Percentiles rank a stretch among this genome's conserved stretches.
These are phyloP conservation scores for Cranoglanis bouderius DNA, from an alignment of 2,113 vertebrate genomes.

Conservation along the genomic window DNA sequence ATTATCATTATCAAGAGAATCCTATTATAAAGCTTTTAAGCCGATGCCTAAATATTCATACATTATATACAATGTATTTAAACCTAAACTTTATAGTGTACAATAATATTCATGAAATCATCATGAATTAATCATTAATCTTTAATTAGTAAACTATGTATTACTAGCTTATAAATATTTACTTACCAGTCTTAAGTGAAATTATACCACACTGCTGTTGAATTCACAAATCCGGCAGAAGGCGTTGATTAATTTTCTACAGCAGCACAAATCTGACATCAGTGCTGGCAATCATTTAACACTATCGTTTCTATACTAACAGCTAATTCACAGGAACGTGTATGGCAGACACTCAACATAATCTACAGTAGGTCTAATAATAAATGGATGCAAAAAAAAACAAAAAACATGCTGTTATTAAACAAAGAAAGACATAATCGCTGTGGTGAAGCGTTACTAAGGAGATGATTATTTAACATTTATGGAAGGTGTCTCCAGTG, in stretches of 20 bases:
- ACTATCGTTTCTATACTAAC: neutral
- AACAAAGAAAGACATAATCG: neutral
- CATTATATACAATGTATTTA: neutral
- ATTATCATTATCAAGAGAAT: neutral
- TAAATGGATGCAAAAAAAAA: neutral
- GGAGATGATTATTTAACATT: neutral
- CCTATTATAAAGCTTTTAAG: neutral
- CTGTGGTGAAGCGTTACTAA: neutral
- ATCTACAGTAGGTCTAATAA: neutral
- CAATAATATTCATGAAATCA: neutral
- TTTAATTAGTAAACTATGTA: neutral
- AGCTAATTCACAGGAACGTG: neutral
- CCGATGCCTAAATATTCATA: neutral
- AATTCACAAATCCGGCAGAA: neutral
- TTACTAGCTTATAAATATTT: neutral
- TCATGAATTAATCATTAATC: neutral
- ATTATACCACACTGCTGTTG: neutral
- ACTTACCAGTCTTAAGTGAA: neutral
- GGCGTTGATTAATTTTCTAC: neutral
- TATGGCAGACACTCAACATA: neutral
- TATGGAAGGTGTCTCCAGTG: neutral
- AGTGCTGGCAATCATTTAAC: neutral
- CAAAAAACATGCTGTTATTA: neutral
- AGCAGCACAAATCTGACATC: neutral
- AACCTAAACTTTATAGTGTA: neutral